These are phyloP conservation scores for Rhizoglyphus robini DNA, from an alignment of 1,140 invertebrate genomes.

Conservation along the genomic window DNA sequence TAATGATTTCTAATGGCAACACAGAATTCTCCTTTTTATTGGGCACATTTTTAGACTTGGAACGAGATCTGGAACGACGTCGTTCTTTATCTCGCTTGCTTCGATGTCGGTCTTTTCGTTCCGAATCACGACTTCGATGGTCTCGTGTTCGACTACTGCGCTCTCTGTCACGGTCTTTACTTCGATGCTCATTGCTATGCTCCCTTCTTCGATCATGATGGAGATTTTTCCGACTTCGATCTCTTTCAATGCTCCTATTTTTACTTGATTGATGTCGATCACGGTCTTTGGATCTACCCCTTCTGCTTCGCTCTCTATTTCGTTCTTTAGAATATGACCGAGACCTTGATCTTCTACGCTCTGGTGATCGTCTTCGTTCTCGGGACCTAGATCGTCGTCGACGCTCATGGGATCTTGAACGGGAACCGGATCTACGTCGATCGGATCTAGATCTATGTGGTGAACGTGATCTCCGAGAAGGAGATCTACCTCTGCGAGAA, in stretches of 20 bases:
- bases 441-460: conserved; percentile 27
- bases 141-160: background rate
- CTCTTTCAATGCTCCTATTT: conserved; percentile 26
- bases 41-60: no score
- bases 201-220: conserved; percentile 10
- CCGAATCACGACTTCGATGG: background rate
- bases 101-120: background rate
- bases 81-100: background rate
- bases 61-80: no score
- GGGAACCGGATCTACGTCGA: conserved; percentile 23
- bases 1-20: no score
- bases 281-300: conserved; percentile 26
- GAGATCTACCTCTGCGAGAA: conserved; percentile 1
- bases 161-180: background rate
- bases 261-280: conserved; percentile 21
- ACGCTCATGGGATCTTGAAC: conserved; percentile 18
- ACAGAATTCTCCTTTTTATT: no score
- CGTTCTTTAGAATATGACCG: background rate
- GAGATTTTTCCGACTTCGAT: background rate
- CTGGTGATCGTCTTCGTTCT: conserved; percentile 23
- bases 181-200: no score
- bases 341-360: conserved; percentile 24
- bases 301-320: background rate
- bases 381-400: conserved; percentile 29
- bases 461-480: conserved; percentile 16